phyloP scores from a whole-genome alignment of 2,113 vertebrate genomes.

The Oceanodroma tethys region DNA sequence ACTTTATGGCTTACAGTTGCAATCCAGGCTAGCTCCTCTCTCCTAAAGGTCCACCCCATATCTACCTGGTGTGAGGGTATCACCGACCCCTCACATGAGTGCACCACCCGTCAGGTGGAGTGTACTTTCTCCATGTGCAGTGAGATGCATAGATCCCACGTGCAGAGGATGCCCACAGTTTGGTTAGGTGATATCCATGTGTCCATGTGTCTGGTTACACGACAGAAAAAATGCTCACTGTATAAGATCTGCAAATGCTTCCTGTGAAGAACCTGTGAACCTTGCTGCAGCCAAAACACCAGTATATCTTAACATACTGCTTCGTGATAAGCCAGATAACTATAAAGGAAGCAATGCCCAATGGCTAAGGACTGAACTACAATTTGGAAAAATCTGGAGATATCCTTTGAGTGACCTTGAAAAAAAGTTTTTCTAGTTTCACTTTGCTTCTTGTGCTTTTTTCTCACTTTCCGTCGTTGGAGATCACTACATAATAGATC shows the following conservation, averaged over 20 bases:
- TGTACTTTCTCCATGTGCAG: background rate
- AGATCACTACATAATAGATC: background rate
- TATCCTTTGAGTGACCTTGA: background rate
- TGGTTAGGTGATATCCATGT: too few species aligned
- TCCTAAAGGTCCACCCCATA: background rate
- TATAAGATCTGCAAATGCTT: background rate
- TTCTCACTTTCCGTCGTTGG: background rate
- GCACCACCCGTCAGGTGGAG: background rate
- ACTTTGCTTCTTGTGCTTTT: background rate
- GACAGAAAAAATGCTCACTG: background rate
- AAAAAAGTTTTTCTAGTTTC: background rate
- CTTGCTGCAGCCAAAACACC: background rate
- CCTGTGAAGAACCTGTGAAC: background rate
- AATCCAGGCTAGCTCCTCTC: background rate
- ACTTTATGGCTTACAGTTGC: background rate
- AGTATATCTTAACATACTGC: background rate
- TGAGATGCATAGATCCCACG: background rate
- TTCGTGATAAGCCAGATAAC: background rate
- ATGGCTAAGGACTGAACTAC: background rate
- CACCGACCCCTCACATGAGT: accelerated
- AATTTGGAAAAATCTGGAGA: background rate
- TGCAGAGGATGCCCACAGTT: background rate
- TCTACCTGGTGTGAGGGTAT: background rate
- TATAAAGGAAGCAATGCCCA: background rate
- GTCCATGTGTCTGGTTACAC: background rate